A percentile compares a stretch with the other conserved stretches of the same genome.
These are phyloP conservation scores for Carcina quercana DNA, from an alignment of 2,888 invertebrate genomes.

Conservation along the genomic window DNA sequence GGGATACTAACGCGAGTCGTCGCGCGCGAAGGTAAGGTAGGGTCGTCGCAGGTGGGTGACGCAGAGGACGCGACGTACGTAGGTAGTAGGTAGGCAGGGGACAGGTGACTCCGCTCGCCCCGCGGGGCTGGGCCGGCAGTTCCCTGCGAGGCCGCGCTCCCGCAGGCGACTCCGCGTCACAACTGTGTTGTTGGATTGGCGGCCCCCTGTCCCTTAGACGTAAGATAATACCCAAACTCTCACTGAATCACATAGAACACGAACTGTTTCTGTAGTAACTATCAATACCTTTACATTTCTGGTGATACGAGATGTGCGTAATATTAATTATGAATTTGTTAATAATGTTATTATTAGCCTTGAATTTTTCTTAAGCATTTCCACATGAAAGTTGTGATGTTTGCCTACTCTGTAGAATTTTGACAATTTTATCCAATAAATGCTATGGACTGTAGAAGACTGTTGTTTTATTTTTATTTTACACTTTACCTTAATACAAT, in stretches of 20 bases:
- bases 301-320: conserved; percentile 55
- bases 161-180: conserved; percentile 62
- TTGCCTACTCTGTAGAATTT: conserved; percentile 73
- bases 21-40: neutral
- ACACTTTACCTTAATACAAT: neutral
- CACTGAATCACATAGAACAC: conserved; percentile 12
- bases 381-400: conserved; percentile 70
- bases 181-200: conserved; percentile 73
- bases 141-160: conserved; percentile 58
- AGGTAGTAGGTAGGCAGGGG: conserved; percentile 17
- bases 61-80: neutral
- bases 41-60: neutral
- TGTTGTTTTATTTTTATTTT: conserved; percentile 21
- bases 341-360: conserved; percentile 59
- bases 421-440: conserved; percentile 72
- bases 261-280: conserved; percentile 30
- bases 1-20: conserved; percentile 28
- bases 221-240: conserved; percentile 24
- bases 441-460: conserved; percentile 50
- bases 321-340: conserved; percentile 41
- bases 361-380: conserved; percentile 65
- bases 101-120: conserved; percentile 39
- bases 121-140: conserved; percentile 43
- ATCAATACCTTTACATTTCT: conserved; percentile 29
- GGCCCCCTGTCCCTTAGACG: conserved; percentile 63